Base-by-base conservation (phyloP, 2,797 vertebrate species). In the Apogon talboti region DNA sequence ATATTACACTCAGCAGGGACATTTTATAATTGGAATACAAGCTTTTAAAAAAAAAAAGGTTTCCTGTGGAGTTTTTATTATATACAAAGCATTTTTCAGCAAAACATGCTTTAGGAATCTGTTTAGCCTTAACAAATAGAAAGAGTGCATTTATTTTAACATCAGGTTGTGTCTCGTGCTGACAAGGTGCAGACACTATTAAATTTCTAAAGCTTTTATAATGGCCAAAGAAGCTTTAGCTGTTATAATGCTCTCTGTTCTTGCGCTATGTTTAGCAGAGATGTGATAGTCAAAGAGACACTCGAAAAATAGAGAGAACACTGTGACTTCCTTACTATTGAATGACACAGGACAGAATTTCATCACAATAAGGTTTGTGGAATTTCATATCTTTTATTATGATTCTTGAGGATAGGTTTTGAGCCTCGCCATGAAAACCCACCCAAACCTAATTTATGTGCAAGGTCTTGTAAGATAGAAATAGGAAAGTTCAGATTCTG, bases 11-110 rank as follows among this genome's bases (percentile, higher is more conserved):
- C 12, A 42, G 41, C n/a, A 44, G 45, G 42, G 62, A 24, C 35
- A 30, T 47, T 41, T 50, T 16, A 15, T 35, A 35, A 55, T 66
- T 7, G 6, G 10, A 11, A 42, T 18, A 19, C 43, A 63, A 78
- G 28, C 16, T 49, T 46, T 48, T 15, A 43, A n/a, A n/a, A 37
- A 43, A 43, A n/a, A n/a, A 37, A 56, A 61, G 4, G 12, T 40
- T 28, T 16, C 16, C 19, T 10, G 5, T 48, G 8, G 35, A 48
- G 19, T 14, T 16, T 43, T 14, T 0, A n/a, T 33, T 47, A n/a
- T 28, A 53, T 47, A 57, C 14, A 48, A 63, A 67, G 4, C 21
- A 2, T 24, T 48, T 38, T 13, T 37, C 46, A 11, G 11, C 47
- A 51, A 51, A 68, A 54, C 12, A 24, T 18, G 15, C 46, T 64